A percentile compares a stretch with the other conserved stretches of the same genome.
These are phyloP conservation scores for Acleris emargana DNA, from an alignment of 2,888 invertebrate species.

Conservation along the genomic window DNA sequence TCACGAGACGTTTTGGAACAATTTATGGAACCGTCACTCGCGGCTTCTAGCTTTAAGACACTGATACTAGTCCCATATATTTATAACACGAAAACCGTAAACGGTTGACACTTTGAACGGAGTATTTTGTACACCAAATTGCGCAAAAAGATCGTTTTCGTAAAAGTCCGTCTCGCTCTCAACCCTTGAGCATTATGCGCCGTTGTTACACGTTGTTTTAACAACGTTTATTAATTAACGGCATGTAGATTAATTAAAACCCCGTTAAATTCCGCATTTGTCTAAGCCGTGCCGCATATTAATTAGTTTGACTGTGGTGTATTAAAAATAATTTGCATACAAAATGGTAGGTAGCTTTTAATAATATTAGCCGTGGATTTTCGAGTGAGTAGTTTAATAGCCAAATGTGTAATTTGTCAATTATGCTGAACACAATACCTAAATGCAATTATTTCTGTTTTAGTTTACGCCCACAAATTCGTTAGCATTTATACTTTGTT, in stretches of 20 bases:
- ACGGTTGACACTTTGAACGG: too few species aligned
- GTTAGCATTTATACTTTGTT: too few species aligned
- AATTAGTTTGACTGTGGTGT: slow-evolving; percentile 27
- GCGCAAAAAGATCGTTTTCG: not conserved
- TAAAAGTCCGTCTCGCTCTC: not conserved
- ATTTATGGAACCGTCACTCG: not conserved
- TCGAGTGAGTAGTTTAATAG: not conserved
- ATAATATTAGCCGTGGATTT: slow-evolving; percentile 31
- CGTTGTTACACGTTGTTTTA: slow-evolving; percentile 13
- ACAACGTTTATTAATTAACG: slow-evolving; percentile 29
- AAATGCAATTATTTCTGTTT: too few species aligned
- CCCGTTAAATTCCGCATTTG: slow-evolving; percentile 26
- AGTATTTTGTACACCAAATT: too few species aligned
- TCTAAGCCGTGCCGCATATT: slow-evolving; percentile 29
- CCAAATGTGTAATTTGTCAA: not conserved
- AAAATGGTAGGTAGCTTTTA: slow-evolving; percentile 14
- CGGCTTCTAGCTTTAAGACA: not conserved
- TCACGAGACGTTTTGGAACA: slow-evolving; percentile 1
- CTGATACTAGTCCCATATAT: too few species aligned
- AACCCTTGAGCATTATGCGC: slow-evolving; percentile 6
- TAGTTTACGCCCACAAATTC: too few species aligned
- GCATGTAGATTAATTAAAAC: slow-evolving; percentile 30
- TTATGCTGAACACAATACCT: too few species aligned
- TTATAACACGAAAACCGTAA: too few species aligned
- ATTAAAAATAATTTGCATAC: slow-evolving; percentile 34